These are phyloP conservation scores for Poecilia gillii DNA, from an alignment of 2,797 vertebrate genomes.

Conservation along the genomic window DNA sequence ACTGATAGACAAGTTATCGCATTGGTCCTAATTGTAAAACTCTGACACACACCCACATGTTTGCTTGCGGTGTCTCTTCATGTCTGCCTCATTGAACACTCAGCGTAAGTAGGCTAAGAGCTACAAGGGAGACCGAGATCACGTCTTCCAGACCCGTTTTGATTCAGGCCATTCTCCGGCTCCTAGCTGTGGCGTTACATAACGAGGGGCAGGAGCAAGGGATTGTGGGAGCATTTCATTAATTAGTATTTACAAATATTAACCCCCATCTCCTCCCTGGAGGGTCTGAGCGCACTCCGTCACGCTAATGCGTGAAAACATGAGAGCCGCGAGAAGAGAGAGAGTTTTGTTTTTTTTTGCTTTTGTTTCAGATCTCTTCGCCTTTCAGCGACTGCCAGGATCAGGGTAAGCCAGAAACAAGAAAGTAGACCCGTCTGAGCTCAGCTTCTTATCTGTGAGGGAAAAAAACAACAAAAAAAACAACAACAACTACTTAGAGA, in stretches of 20 bases:
- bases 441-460: slow-evolving; percentile 39
- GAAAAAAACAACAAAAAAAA: slow-evolving; percentile 8
- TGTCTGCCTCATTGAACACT: slow-evolving; percentile 64
- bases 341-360: slow-evolving; percentile 30
- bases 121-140: slow-evolving; percentile 51
- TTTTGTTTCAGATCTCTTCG: slow-evolving; percentile 52
- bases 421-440: slow-evolving; percentile 41
- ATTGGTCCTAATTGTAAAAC: slow-evolving; percentile 72
- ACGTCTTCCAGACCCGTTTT: slow-evolving; percentile 47
- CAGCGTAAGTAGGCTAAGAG: slow-evolving; percentile 44
- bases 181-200: slow-evolving; percentile 53
- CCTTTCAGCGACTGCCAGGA: slow-evolving; percentile 37
- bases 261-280: slow-evolving; percentile 59
- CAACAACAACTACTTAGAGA: slow-evolving; percentile 21
- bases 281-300: slow-evolving; percentile 54
- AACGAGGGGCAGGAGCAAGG: slow-evolving; percentile 18
- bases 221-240: slow-evolving; percentile 54
- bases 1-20: slow-evolving; percentile 69
- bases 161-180: slow-evolving; percentile 60
- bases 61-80: slow-evolving; percentile 59
- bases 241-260: slow-evolving; percentile 79
- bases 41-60: slow-evolving; percentile 62
- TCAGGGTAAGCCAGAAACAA: slow-evolving; percentile 3
- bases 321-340: slow-evolving; percentile 32
- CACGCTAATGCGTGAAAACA: slow-evolving; percentile 67